Percentiles rank a stretch among this genome's conserved stretches.
phyloP scores from a whole-genome alignment of 2,113 vertebrate species.

The Oryzias curvinotus region DNA sequence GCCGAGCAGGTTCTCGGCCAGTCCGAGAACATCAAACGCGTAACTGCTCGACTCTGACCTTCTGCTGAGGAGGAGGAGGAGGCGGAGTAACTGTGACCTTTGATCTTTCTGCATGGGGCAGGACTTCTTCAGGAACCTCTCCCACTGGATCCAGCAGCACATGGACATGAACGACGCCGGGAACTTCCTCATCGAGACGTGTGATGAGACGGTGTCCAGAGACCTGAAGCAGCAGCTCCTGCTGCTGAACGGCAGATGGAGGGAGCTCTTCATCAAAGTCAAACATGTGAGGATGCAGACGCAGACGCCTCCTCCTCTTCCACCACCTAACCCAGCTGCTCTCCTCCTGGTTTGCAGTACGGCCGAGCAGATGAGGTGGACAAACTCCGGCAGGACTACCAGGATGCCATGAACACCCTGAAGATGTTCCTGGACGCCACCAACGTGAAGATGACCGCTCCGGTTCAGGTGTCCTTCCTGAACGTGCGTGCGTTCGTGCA shows the following conservation, averaged over 20 bases:
- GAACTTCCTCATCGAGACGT: constrained; percentile 97
- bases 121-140: constrained; percentile 82
- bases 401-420: constrained; percentile 81
- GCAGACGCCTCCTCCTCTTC: too few relatives aligned
- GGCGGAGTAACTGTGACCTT: not conserved
- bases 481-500: constrained; percentile 89
- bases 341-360: constrained; percentile 77
- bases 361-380: constrained; percentile 92
- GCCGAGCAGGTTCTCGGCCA: constrained; percentile 94
- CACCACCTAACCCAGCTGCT: too few relatives aligned
- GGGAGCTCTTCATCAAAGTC: constrained; percentile 88
- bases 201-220: constrained; percentile 92
- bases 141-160: constrained; percentile 92
- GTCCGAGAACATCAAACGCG: constrained; percentile 89
- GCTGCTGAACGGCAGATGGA: constrained; percentile 83
- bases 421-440: constrained; percentile 86
- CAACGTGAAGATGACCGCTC: constrained; percentile 81
- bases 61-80: too few relatives aligned
- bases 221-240: constrained; percentile 96
- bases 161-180: constrained; percentile 97
- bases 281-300: constrained; percentile 83
- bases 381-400: constrained; percentile 88
- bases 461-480: constrained; percentile 87
- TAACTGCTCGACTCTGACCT: constrained; percentile 54
- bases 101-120: constrained; percentile 27